phyloP scores from a whole-genome alignment of 2,888 invertebrate genomes.

The Calliphora vomitoria region DNA sequence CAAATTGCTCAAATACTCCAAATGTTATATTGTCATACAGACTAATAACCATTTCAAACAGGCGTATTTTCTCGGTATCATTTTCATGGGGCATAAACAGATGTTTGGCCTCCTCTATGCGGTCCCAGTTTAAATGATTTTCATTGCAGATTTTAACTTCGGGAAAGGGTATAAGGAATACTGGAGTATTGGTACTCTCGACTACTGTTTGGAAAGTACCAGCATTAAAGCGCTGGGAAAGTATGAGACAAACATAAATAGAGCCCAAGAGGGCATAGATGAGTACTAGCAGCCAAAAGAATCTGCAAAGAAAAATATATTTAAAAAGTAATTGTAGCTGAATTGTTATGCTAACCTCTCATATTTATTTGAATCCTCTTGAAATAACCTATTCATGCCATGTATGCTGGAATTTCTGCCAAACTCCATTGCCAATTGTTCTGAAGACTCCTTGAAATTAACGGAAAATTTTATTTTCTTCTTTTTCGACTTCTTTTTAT shows the following conservation, averaged over 20 bases:
- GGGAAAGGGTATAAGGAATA: constrained; percentile 82
- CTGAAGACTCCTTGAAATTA: constrained; percentile 56
- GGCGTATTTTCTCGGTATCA: constrained; percentile 67
- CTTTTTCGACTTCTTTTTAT: background rate
- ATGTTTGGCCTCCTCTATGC: constrained; percentile 78
- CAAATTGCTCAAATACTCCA: constrained; percentile 80
- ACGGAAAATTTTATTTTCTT: background rate
- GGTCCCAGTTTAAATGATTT: constrained; percentile 83
- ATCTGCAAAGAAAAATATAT: constrained; percentile 69
- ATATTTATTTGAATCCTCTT: constrained; percentile 72
- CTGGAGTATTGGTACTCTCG: constrained; percentile 81
- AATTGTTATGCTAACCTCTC: constrained; percentile 73
- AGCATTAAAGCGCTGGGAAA: constrained; percentile 81
- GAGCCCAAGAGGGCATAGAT: constrained; percentile 80
- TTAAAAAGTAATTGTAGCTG: background rate
- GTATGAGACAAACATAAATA: constrained; percentile 80
- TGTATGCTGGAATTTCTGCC: constrained; percentile 81
- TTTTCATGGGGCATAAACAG: constrained; percentile 79
- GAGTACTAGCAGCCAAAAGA: constrained; percentile 80
- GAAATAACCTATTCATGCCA: constrained; percentile 80
- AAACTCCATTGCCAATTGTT: constrained; percentile 78
- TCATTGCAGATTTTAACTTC: constrained; percentile 83
- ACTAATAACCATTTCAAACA: constrained; percentile 80
- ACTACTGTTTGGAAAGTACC: constrained; percentile 83
- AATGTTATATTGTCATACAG: constrained; percentile 80